Evolutionary conservation across 1,140 invertebrate species (phyloP).

Genomic region (Drosophila ironensis): DNA sequence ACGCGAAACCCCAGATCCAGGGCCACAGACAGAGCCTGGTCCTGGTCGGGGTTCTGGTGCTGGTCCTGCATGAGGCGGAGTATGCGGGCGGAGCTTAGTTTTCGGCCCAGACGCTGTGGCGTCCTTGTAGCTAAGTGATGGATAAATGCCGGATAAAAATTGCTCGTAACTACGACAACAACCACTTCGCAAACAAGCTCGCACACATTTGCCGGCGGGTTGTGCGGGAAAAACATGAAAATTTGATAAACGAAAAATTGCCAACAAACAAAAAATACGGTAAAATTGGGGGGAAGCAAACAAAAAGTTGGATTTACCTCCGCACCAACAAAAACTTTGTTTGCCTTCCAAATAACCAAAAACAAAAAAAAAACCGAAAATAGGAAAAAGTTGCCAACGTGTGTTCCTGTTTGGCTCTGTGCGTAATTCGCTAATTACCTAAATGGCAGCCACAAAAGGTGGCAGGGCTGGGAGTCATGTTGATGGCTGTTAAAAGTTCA

Average conservation of each 20-base stretch:
- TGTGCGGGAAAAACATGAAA: conserved; percentile 60
- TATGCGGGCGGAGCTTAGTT: conserved; percentile 47
- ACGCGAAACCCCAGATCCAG: conserved; percentile 1
- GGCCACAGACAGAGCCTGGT: too few relatives aligned
- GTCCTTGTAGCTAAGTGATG: conserved; percentile 69
- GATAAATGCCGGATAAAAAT: conserved; percentile 78
- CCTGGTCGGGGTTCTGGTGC: too few relatives aligned
- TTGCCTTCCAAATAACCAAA: background rate
- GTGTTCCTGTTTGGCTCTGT: conserved; percentile 35
- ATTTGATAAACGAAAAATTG: conserved; percentile 73
- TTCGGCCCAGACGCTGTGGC: conserved; percentile 40
- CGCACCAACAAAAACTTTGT: conserved; percentile 17
- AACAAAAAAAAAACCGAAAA: conserved; percentile 13
- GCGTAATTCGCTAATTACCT: conserved; percentile 75
- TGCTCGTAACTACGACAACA: conserved; percentile 68
- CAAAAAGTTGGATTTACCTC: conserved; percentile 57
- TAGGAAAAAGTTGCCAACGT: conserved; percentile 23
- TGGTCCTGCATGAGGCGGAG: conserved; percentile 3
- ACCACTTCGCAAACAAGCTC: conserved; percentile 1
- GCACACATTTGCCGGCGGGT: conserved; percentile 3
- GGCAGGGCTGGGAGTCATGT: background rate
- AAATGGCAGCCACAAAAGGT: conserved; percentile 58
- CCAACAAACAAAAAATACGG: conserved; percentile 39
- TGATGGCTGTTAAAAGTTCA: conserved; percentile 31
- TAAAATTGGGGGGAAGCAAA: conserved; percentile 20